These are phyloP conservation scores for Pluvianellus socialis DNA, from an alignment of 2,113 vertebrate genomes.

Conservation along the genomic window DNA sequence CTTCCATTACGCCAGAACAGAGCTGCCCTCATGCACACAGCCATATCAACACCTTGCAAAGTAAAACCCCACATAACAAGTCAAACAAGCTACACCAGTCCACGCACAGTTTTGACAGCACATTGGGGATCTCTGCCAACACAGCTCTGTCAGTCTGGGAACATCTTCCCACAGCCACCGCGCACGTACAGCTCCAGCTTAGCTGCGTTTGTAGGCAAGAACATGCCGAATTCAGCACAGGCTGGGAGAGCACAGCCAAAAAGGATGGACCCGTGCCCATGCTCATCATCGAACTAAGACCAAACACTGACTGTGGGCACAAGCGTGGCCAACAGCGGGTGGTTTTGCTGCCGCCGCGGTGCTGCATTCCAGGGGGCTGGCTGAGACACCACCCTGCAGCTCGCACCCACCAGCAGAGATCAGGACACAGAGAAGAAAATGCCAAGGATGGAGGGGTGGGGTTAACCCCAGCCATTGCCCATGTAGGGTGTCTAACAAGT, in stretches of 20 bases:
- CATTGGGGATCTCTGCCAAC: not conserved
- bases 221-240: fast-evolving
- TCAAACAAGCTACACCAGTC: not conserved
- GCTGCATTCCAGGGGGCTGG: too few species aligned
- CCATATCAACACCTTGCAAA: not conserved
- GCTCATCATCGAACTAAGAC: not conserved
- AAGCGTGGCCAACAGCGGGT: not conserved
- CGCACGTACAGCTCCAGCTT: not conserved
- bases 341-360: not conserved
- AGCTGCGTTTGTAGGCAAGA: not conserved
- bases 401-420: not conserved
- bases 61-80: not conserved
- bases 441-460: not conserved
- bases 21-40: not conserved
- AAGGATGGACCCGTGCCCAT: fast-evolving
- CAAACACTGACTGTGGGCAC: too few species aligned
- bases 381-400: fast-evolving
- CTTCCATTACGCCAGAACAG: not conserved
- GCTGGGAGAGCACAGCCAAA: not conserved
- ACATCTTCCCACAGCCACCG: not conserved
- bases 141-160: not conserved
- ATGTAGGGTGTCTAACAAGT: not conserved
- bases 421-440: not conserved
- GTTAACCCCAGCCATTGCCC: not conserved
- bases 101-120: not conserved